Percentiles rank a stretch among this genome's conserved stretches.
Evolutionary conservation across 2,888 invertebrate species (phyloP).

Genomic region (Villa cingulata): DNA sequence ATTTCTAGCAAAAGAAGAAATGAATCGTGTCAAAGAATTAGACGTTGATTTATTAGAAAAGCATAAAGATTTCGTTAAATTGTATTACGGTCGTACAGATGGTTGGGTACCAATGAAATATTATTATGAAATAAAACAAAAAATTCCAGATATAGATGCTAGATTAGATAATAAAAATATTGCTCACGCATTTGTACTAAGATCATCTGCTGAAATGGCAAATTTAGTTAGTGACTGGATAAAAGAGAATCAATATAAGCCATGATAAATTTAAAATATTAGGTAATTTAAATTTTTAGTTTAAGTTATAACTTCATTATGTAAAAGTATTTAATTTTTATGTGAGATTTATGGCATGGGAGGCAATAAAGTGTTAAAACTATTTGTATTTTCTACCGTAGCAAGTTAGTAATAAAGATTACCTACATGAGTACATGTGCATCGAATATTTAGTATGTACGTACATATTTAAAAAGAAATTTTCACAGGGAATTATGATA

Average conservation of each 20-base stretch:
- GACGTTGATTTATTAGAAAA: constrained; percentile 47
- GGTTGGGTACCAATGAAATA: constrained; percentile 70
- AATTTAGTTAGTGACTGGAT: constrained; percentile 31
- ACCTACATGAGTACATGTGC: no score
- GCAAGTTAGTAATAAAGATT: no score
- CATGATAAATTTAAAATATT: no score
- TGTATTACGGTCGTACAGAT: constrained; percentile 69
- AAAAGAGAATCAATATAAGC: constrained; percentile 16
- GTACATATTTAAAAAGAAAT: no score
- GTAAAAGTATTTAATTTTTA: no score
- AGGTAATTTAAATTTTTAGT: no score
- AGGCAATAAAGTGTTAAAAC: no score
- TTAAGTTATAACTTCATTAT: no score
- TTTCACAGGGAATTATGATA: no score
- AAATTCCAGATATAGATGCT: constrained; percentile 47
- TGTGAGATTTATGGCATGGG: no score
- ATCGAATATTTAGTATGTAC: no score
- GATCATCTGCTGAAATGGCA: constrained; percentile 45
- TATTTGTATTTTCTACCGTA: no score
- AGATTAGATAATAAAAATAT: constrained; percentile 45
- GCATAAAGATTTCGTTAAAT: constrained; percentile 50
- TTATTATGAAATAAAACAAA: constrained; percentile 48
- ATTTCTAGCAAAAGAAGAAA: constrained; percentile 63
- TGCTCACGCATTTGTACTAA: constrained; percentile 71
- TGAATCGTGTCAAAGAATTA: constrained; percentile 55